Base-by-base conservation (phyloP, 2,797 vertebrate species). In the Falco novaeseelandiae region DNA sequence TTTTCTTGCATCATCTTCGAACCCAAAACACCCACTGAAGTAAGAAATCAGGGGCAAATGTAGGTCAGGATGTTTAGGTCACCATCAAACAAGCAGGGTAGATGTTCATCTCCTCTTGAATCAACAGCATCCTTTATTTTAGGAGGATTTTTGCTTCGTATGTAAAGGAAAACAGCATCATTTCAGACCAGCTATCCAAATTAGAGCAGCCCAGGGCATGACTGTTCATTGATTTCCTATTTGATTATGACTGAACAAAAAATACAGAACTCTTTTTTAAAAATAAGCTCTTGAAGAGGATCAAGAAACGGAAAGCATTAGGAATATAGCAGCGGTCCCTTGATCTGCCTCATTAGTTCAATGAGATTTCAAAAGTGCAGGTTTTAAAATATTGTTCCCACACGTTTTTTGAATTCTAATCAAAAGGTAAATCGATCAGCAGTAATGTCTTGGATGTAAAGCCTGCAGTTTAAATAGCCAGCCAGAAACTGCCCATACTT, bases 401-500 rank as follows among this genome's bases (percentile, higher is more conserved):
- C 70, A 87, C 7, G 2, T 90, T 95, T 97, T 84, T 87, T 87
- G 84, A 96, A 95, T 94, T 97, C 90, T 94, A 66, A 93, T 91
- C 54, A 77, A 90, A 65, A 94, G 23, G 26, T 87, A 66, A 92
- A 94, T 94, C 20, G 86, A 96, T 97, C 92, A 79, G 44, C 65
- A 89, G 65, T 92, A 92, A 94, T 83, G 58, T 80, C 49, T 86
- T 96, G 40, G 78, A 92, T 86, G 55, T 85, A 90, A 94, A 96
- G 48, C 10, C 78, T 91, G 23, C 89, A 82, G 85, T 46, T 96
- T 91, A 80, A 96, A 93, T 89, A 67, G 70, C 92, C 96, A 97
- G 77, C 38, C 82, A 95, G 81, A 83, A 97, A 97, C 93, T 89
- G 96, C 95, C 93, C 48, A 38, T 93, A 96, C 25, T 97, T 82